phyloP scores from a whole-genome alignment of 2,888 invertebrate species.

The Hyppa rectilinea region DNA sequence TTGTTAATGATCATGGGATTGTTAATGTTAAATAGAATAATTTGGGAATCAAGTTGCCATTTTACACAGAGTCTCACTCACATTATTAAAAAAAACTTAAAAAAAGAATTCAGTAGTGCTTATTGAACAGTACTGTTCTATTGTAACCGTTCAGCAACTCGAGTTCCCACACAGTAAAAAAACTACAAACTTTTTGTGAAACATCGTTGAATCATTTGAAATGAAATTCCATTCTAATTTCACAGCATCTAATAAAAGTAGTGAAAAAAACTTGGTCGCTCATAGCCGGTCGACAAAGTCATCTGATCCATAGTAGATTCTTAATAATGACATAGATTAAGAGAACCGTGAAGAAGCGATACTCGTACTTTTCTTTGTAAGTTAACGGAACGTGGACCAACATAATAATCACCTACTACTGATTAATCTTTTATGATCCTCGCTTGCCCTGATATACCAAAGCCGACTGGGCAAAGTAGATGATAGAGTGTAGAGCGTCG shows the following conservation, averaged over 20 bases:
- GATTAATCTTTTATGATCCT: background rate
- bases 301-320: conserved; percentile 52
- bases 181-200: conserved; percentile 12
- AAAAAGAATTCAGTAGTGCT: background rate
- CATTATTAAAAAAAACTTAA: too few relatives aligned
- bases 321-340: conserved; percentile 35
- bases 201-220: conserved; percentile 40
- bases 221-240: conserved; percentile 63
- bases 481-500: background rate
- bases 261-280: conserved; percentile 49
- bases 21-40: too few relatives aligned
- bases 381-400: too few relatives aligned
- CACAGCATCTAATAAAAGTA: conserved; percentile 51
- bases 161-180: conserved; percentile 31
- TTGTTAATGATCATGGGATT: background rate
- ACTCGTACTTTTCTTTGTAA: background rate
- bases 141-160: conserved; percentile 6
- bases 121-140: conserved; percentile 18
- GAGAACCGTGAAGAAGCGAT: conserved; percentile 1
- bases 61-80: background rate
- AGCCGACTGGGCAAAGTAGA: too few relatives aligned
- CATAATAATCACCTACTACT: background rate
- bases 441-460: too few relatives aligned
- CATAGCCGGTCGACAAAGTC: conserved; percentile 55
- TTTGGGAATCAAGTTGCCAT: background rate